phyloP scores from a whole-genome alignment of 2,888 invertebrate species.

The Caenorhabditis sinica region DNA sequence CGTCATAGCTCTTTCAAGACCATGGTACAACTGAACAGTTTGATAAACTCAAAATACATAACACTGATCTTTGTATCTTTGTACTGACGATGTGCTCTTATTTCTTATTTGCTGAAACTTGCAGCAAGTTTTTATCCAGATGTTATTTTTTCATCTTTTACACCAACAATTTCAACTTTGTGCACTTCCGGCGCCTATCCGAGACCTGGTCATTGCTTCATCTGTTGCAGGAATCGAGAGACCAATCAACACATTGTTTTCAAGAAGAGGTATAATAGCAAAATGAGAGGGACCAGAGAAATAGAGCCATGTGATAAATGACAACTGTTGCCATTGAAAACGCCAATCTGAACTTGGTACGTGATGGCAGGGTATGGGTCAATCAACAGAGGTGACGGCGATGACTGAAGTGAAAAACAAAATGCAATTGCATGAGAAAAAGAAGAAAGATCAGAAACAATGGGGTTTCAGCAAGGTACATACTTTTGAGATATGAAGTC shows the following conservation, averaged over 20 bases:
- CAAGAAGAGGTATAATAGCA: neutral
- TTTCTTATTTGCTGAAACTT: too few relatives aligned
- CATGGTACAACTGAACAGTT: too few relatives aligned
- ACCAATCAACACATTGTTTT: slow-evolving; percentile 56
- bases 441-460: slow-evolving; percentile 4
- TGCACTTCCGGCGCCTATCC: slow-evolving; percentile 31
- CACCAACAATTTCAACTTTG: slow-evolving; percentile 2
- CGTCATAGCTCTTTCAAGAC: too few relatives aligned
- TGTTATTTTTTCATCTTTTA: slow-evolving; percentile 9
- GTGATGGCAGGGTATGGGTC: slow-evolving; percentile 42
- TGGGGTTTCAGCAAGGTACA: slow-evolving; percentile 5
- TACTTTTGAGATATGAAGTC: neutral
- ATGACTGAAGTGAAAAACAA: slow-evolving; percentile 27
- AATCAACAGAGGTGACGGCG: slow-evolving; percentile 18
- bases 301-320: slow-evolving; percentile 53
- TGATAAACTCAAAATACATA: too few relatives aligned
- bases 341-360: slow-evolving; percentile 49
- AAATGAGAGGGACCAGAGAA: slow-evolving; percentile 25
- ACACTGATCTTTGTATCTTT: too few relatives aligned
- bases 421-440: neutral
- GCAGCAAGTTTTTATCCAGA: slow-evolving; percentile 4
- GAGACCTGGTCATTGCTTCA: slow-evolving; percentile 45
- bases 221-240: slow-evolving; percentile 45
- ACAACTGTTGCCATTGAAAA: slow-evolving; percentile 44
- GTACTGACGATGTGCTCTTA: too few relatives aligned